Base-by-base conservation (phyloP, 2,113 vertebrate genomes). In the Cyanistes caeruleus region DNA sequence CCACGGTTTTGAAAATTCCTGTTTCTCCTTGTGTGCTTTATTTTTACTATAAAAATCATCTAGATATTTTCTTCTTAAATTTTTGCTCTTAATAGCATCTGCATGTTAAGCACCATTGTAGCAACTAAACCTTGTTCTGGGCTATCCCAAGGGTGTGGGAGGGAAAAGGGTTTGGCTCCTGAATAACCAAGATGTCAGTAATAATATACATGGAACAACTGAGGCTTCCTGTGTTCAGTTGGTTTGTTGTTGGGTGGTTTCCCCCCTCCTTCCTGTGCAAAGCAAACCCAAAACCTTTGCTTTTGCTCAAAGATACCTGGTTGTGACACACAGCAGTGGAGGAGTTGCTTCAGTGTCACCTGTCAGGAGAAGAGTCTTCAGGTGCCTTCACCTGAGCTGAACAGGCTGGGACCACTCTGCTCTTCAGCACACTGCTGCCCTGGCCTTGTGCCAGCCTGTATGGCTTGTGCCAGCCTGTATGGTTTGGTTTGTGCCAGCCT, bases 341-440 rank as follows among this genome's bases (percentile, higher is more conserved):
- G 60, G 63, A 37, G 15, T 43, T 37, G 48, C 33, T 35, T 13
- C 51, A 15, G 44, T 41, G 51, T 46, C 46, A 60, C 24, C 56
- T 44, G 13, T 13, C 30, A 11, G 35, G 33, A 51, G 44, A 43
- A 39, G 53, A 24, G 62, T 35, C 16, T 28, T 30, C 4, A 3
- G 15, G 51, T 74, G 21, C 72, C 55, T 25, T 25, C 28, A 3
- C 13, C 31, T 9, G 1, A 53, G 56, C 46, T 13, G 37, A 67
- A 35, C 24, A 35, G 5, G 64, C 17, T 19, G 39, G 43, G 69
- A 7, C 23, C 20, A 6, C 17, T 0, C 9, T 0, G 11, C 31
- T 13, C 7, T 21, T 15, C 8, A 37, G 63, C 39, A 18, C 5
- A 5, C 44, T n/a, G 51, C 58, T 56, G 52, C 30, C 35, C 59